Percentiles rank a stretch among this genome's conserved stretches.
These are phyloP conservation scores for Manacus vitellinus DNA, from an alignment of 2,113 vertebrate genomes.

Conservation along the genomic window DNA sequence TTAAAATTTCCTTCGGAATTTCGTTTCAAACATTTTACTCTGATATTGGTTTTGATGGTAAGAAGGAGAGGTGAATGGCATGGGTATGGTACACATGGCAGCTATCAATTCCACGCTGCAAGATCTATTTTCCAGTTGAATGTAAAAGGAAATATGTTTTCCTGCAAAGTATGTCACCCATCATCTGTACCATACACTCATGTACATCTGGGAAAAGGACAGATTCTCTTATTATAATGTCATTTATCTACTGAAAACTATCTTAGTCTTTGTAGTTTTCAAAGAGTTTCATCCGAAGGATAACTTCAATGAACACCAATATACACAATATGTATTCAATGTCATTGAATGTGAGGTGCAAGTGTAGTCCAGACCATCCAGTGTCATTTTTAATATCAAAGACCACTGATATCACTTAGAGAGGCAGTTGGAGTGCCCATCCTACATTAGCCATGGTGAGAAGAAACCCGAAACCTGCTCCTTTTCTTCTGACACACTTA, in stretches of 20 bases:
- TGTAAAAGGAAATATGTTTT: not conserved
- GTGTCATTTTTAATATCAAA: not conserved
- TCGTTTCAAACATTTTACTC: conserved; percentile 67
- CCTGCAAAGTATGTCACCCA: not conserved
- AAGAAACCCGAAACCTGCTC: conserved; percentile 74
- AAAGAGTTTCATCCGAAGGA: not conserved
- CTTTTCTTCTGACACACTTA: conserved; percentile 57
- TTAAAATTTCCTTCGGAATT: conserved; percentile 67
- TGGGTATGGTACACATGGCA: not conserved
- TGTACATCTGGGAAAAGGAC: not conserved
- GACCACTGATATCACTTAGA: not conserved
- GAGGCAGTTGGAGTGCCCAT: not conserved
- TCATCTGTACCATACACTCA: not conserved
- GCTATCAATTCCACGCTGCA: conserved; percentile 38
- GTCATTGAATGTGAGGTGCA: not conserved
- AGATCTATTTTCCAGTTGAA: conserved; percentile 4
- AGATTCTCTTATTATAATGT: not conserved
- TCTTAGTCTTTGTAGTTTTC: not conserved
- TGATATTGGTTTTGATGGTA: conserved; percentile 53
- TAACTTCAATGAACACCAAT: not conserved
- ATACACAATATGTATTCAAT: not conserved
- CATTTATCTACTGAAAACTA: not conserved
- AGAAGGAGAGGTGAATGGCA: conserved; percentile 24
- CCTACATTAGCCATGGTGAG: conserved; percentile 10
- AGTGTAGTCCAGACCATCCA: not conserved